Percentiles rank a stretch among this genome's conserved stretches.
These are phyloP conservation scores for Argopecten irradians DNA, from an alignment of 1,140 invertebrate genomes.

Conservation along the genomic window DNA sequence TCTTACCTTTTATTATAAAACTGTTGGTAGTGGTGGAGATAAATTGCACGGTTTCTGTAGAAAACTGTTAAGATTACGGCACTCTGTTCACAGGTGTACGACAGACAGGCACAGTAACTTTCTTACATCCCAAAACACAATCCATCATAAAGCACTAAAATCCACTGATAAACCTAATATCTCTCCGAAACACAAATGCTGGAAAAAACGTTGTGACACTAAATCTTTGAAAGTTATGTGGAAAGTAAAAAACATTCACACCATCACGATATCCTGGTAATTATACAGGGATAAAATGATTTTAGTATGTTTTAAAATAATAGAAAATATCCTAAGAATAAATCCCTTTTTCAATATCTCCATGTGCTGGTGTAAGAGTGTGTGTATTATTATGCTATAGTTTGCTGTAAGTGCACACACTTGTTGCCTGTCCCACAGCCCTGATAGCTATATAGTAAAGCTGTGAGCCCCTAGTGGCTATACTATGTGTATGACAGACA, in stretches of 20 bases:
- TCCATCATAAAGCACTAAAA: not conserved
- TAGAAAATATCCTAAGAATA: not conserved
- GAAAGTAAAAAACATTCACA: not conserved
- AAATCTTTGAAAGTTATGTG: not conserved
- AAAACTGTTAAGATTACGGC: not conserved
- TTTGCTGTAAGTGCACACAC: not conserved
- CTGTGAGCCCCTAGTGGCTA: too few relatives aligned
- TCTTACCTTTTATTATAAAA: not conserved
- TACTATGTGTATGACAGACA: not conserved
- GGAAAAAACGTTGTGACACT: not conserved
- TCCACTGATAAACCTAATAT: not conserved
- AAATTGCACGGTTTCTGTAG: conserved; percentile 9
- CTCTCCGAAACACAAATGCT: not conserved
- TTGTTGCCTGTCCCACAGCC: not conserved
- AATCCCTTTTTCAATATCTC: not conserved
- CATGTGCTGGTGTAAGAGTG: not conserved
- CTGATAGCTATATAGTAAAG: not conserved
- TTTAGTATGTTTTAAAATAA: not conserved
- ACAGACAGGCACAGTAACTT: not conserved
- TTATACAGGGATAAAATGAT: not conserved
- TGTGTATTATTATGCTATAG: not conserved
- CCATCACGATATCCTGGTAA: not conserved
- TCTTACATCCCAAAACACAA: conserved; percentile 10
- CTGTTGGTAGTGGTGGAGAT: not conserved
- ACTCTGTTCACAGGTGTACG: not conserved